These are phyloP conservation scores for Drosophila busckii DNA, from an alignment of 1,140 invertebrate species.

Conservation along the genomic window DNA sequence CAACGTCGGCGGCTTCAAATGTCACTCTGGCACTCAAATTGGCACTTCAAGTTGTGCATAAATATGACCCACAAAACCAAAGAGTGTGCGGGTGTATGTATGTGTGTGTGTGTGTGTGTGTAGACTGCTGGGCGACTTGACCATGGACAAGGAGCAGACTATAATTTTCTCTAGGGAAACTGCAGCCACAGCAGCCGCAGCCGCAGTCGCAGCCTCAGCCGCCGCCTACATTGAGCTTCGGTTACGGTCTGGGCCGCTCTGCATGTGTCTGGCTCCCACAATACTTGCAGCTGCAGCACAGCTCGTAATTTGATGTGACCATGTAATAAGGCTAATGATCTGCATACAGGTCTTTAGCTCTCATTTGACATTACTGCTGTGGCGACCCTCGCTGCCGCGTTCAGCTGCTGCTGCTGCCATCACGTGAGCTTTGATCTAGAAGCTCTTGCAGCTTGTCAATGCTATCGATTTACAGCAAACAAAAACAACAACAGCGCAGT, in stretches of 20 bases:
- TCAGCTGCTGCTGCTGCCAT: constrained; percentile 17
- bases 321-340: constrained; percentile 62
- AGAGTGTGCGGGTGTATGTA: constrained; percentile 13
- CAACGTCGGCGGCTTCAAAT: constrained; percentile 60
- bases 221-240: constrained; percentile 14
- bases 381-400: too few relatives aligned
- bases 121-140: constrained; percentile 12
- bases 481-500: constrained; percentile 3
- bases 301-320: constrained; percentile 62
- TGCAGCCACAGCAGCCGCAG: background rate
- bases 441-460: constrained; percentile 29
- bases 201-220: background rate
- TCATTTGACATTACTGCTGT: background rate
- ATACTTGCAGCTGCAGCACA: constrained; percentile 31
- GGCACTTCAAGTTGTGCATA: constrained; percentile 45
- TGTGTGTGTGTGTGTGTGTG: background rate
- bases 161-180: constrained; percentile 51
- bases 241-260: constrained; percentile 11
- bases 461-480: constrained; percentile 68
- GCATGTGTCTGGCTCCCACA: constrained; percentile 41
- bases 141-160: background rate
- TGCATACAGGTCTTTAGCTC: constrained; percentile 24
- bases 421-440: constrained; percentile 57
- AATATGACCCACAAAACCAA: constrained; percentile 66
- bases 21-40: constrained; percentile 53